Percentiles rank a stretch among this genome's conserved stretches.
These are phyloP conservation scores for Poeciliopsis turrubarensis DNA, from an alignment of 2,113 vertebrate genomes.

Conservation along the genomic window DNA sequence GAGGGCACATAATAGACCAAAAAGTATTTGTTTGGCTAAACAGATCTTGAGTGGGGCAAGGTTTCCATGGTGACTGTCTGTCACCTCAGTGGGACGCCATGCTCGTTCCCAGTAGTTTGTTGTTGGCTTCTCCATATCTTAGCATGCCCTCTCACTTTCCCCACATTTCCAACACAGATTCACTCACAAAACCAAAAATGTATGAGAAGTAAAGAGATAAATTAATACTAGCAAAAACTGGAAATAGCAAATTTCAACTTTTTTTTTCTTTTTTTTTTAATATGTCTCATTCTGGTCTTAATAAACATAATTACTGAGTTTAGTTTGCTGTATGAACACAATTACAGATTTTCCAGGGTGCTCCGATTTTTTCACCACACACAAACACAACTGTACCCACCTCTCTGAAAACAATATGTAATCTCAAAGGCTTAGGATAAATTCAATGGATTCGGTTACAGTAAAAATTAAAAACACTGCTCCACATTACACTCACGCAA, in stretches of 20 bases:
- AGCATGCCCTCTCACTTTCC: background rate
- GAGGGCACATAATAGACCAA: background rate
- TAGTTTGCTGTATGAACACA: background rate
- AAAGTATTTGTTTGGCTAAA: background rate
- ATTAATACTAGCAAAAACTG: background rate
- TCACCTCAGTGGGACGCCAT: slow-evolving; percentile 33
- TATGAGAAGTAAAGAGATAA: slow-evolving; percentile 1
- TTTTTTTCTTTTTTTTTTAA: background rate
- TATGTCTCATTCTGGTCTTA: background rate
- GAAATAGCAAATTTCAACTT: background rate
- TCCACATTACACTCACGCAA: background rate
- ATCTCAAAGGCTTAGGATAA: slow-evolving; percentile 29
- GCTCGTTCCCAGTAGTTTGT: slow-evolving; percentile 15
- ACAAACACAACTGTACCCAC: slow-evolving; percentile 3
- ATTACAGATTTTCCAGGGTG: background rate
- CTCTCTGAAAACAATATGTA: slow-evolving; percentile 9
- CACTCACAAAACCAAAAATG: slow-evolving; percentile 9
- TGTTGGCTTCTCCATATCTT: slow-evolving; percentile 9
- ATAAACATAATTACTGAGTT: background rate
- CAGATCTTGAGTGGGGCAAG: slow-evolving; percentile 18
- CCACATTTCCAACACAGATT: slow-evolving; percentile 24
- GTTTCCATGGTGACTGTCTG: slow-evolving; percentile 42
- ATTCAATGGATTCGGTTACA: slow-evolving; percentile 1
- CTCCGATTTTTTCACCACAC: background rate
- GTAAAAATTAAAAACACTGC: slow-evolving; percentile 14